Evolutionary conservation across 2,797 vertebrate genomes (phyloP), one percentile per base, ranked within the genome.

Genomic region (Cirrhinus mrigala): DNA sequence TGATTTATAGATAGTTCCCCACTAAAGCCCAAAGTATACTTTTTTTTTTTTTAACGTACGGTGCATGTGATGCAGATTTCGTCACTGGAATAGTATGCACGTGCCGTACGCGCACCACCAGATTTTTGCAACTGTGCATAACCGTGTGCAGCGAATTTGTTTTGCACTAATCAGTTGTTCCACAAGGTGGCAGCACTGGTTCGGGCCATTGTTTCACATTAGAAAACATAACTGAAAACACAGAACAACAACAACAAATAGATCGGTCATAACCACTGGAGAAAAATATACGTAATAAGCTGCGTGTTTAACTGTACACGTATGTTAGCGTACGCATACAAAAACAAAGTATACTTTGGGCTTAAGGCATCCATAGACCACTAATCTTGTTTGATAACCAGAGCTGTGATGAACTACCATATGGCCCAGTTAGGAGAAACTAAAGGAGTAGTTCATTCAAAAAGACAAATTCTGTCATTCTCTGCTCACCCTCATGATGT

Each of bases 1-100:
- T 80, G 87, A 90, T 90, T 90, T 88, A 88, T 86, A 86, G 88
- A 89, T 75, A 79, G 85, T 79, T 89, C 91, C 87, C 89, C 81
- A 85, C 87, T 88, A 9, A 33, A 66, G 62, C 62, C 62, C 15
- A 66, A 66, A 66, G 62, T 66, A 33, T 66, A 66, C 62, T 66
- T 64, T 3, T 6, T 64, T 64, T 29, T 64, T 29, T 64, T 64
- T 29, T 64, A 16, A 29, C n/a, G 3, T 6, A 10, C 44, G 10
- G 8, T 11, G 9, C 44, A n/a, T 60, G n/a, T 7, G 14, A 64
- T 1, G 27, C 60, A 29, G 2, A 29, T 64, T 64, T 15, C 27
- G 14, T 33, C 62, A 16, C 27, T 15, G 29, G 15, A 66, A 66
- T 33, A 64, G 27, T 27, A 15, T 12, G 24, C 12, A 2, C 0